Percentiles rank a stretch among this genome's conserved stretches.
These are phyloP conservation scores for Dasypus novemcinctus DNA, from an alignment of 2,113 vertebrate species.

Conservation along the genomic window DNA sequence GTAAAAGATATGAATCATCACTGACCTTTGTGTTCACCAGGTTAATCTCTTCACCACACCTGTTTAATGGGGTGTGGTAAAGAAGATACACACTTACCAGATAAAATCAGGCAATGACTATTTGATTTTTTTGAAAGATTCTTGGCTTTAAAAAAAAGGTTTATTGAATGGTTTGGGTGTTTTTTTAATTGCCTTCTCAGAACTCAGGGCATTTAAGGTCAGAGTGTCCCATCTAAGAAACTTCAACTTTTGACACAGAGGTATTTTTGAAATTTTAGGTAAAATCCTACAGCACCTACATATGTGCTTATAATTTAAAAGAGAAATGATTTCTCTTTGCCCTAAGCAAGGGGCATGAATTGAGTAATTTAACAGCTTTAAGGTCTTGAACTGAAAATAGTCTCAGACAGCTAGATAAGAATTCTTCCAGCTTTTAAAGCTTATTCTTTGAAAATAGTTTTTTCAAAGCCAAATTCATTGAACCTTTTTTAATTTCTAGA, in stretches of 20 bases:
- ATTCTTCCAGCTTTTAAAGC: neutral
- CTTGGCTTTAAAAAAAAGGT: neutral
- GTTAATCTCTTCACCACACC: neutral
- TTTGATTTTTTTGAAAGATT: conserved; percentile 26
- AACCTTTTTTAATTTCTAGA: neutral
- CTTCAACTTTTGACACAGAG: neutral
- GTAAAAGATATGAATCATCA: neutral
- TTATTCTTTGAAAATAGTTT: neutral
- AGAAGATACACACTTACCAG: neutral
- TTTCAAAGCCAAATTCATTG: neutral
- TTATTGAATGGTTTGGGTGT: neutral
- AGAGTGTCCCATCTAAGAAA: too few species aligned
- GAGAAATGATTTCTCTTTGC: conserved; percentile 32
- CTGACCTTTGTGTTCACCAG: neutral
- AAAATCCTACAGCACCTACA: neutral
- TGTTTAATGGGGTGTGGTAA: neutral
- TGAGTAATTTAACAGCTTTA: neutral
- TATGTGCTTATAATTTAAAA: neutral
- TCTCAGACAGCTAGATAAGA: neutral
- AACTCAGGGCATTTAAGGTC: neutral
- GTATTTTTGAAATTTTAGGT: neutral
- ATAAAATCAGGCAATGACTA: neutral
- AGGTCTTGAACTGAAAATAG: neutral
- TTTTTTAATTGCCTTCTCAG: neutral
- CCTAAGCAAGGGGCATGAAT: neutral